A percentile compares a stretch with the other conserved stretches of the same genome.
Conservation (phyloP, 2,113 vertebrate species). For the Picathartes gymnocephalus region DNA sequence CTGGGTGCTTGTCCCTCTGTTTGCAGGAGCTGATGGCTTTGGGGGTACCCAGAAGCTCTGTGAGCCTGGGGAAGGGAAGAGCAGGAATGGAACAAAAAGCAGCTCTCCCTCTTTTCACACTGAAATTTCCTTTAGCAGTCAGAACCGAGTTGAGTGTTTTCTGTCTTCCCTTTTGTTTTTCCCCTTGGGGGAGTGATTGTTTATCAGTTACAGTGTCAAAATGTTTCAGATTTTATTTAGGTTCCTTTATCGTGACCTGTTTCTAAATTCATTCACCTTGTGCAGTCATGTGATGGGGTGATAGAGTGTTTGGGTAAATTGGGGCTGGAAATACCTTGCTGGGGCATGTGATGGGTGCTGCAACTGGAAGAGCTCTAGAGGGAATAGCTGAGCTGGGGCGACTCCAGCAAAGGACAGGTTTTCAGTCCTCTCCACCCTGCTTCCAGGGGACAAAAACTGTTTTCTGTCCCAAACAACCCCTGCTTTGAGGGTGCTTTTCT, state of each 20-base stretch:
- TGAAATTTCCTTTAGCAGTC: background rate
- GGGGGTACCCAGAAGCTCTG: background rate
- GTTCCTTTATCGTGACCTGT: background rate
- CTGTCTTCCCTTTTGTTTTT: background rate
- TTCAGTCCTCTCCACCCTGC: background rate
- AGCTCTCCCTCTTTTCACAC: background rate
- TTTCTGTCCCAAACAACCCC: background rate
- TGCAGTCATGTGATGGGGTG: background rate
- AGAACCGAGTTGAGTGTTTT: background rate
- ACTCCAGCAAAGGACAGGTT: background rate
- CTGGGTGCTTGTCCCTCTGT: fast-evolving
- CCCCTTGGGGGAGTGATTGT: background rate
- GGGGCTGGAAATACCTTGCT: background rate
- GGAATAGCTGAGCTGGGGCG: background rate
- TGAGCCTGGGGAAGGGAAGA: background rate
- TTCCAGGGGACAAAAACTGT: background rate
- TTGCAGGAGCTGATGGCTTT: background rate
- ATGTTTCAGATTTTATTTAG: background rate
- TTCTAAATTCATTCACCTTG: conserved; percentile 21
- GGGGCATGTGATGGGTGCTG: background rate
- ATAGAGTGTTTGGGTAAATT: background rate
- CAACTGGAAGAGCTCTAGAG: background rate
- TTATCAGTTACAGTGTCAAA: background rate
- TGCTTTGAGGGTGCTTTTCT: background rate
- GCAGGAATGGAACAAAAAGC: background rate